A percentile compares a stretch with the other conserved stretches of the same genome.
phyloP scores from a whole-genome alignment of 2,113 vertebrate genomes.

The Dipodomys merriami region DNA sequence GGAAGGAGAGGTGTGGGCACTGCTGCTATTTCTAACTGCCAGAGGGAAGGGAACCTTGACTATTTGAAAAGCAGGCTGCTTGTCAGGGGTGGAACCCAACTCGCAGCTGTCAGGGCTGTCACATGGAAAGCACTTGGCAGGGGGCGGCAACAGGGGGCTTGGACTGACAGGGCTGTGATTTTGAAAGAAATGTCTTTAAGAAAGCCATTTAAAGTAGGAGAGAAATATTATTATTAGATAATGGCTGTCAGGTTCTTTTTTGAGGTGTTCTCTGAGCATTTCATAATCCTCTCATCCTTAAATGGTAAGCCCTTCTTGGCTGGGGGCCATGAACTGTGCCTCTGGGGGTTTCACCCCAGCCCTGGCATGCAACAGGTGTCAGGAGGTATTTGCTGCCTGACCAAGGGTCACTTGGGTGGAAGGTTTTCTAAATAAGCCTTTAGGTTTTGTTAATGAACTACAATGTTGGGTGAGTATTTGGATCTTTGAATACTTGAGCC shows the following conservation, averaged over 20 bases:
- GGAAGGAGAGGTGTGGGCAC: constrained; percentile 60
- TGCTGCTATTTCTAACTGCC: constrained; percentile 64
- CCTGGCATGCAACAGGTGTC: rapidly evolving
- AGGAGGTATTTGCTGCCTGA: background rate
- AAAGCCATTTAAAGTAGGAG: constrained; percentile 76
- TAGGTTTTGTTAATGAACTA: constrained; percentile 48
- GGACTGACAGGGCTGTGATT: constrained; percentile 81
- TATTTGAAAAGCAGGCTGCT: constrained; percentile 72
- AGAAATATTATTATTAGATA: constrained; percentile 78
- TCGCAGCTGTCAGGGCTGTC: constrained; percentile 64
- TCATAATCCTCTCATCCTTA: constrained; percentile 61
- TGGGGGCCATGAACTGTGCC: background rate
- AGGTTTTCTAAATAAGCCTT: background rate
- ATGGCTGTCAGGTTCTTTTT: constrained; percentile 76
- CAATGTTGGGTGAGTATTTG: background rate
- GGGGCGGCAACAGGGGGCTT: constrained; percentile 69
- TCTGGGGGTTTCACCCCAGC: background rate
- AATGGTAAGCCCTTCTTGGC: constrained; percentile 65
- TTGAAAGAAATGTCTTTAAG: constrained; percentile 70
- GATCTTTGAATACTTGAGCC: background rate
- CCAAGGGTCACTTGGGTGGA: background rate
- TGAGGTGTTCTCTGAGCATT: constrained; percentile 70
- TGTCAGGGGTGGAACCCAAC: constrained; percentile 77
- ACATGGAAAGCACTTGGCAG: constrained; percentile 68
- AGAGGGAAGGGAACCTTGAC: constrained; percentile 17